Percentiles rank a stretch among this genome's conserved stretches.
Conservation (phyloP, 2,797 vertebrate species). For the Picus viridis region DNA sequence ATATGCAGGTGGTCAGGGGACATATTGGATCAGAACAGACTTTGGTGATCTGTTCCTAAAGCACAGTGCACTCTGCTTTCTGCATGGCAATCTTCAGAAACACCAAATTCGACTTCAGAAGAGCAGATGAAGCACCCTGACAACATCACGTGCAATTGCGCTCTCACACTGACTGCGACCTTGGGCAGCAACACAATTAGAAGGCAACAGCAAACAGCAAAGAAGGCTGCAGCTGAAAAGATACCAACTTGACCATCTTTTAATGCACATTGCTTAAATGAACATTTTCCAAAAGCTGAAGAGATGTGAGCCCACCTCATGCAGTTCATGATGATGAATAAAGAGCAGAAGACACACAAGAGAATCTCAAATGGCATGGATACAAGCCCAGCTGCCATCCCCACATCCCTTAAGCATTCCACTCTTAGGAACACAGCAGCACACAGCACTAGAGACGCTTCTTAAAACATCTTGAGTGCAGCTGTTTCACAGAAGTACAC, state of each 20-base stretch:
- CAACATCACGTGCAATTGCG: conserved; percentile 28
- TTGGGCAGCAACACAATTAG: conserved; percentile 31
- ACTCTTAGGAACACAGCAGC: conserved; percentile 55
- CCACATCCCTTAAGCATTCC: conserved; percentile 64
- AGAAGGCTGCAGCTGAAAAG: conserved; percentile 32
- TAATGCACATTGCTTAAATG: conserved; percentile 58
- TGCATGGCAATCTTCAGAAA: background rate
- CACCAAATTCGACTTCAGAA: conserved; percentile 23
- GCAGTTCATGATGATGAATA: conserved; percentile 50
- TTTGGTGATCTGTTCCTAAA: background rate
- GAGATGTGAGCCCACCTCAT: conserved; percentile 32
- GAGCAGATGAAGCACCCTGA: conserved; percentile 10
- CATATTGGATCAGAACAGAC: background rate
- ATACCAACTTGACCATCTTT: conserved; percentile 14
- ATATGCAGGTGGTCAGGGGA: background rate
- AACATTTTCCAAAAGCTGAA: conserved; percentile 44
- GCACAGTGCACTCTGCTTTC: background rate
- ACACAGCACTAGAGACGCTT: conserved; percentile 11
- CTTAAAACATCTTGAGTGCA: conserved; percentile 25
- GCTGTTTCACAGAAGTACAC: background rate
- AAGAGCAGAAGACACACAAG: conserved; percentile 46
- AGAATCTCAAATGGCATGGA: conserved; percentile 45
- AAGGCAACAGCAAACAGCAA: conserved; percentile 26
- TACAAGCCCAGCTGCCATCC: conserved; percentile 71
- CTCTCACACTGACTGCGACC: background rate